These are phyloP conservation scores for Catocala sponsa DNA, from an alignment of 2,888 invertebrate genomes.

Conservation along the genomic window DNA sequence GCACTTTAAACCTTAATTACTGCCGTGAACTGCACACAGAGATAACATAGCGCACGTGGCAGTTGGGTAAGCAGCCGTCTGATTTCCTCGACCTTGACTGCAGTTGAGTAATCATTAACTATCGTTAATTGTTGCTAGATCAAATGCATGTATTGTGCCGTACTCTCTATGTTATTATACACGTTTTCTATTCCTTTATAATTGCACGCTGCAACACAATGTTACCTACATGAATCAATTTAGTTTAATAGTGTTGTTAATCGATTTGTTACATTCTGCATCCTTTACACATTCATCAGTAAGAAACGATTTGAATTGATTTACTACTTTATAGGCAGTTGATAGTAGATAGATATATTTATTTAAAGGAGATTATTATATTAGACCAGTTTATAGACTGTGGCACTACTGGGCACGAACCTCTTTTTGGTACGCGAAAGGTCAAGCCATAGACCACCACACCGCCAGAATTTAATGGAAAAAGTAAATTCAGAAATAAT, in stretches of 20 bases:
- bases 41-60: slow-evolving; percentile 30
- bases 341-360: no score
- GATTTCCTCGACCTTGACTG: slow-evolving; percentile 50
- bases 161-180: not conserved
- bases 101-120: slow-evolving; percentile 42
- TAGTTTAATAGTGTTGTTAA: not conserved
- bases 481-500: no score
- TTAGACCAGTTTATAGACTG: no score
- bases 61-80: slow-evolving; percentile 26
- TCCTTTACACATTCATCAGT: no score
- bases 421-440: no score
- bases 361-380: no score
- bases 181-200: slow-evolving; percentile 24
- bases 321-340: no score
- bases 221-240: not conserved
- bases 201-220: slow-evolving; percentile 15
- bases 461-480: no score
- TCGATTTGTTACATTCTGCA: not conserved
- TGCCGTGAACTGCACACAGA: slow-evolving; percentile 25
- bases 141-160: slow-evolving; percentile 13
- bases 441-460: no score
- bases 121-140: slow-evolving; percentile 35
- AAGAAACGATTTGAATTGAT: no score
- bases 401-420: no score
- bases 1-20: slow-evolving; percentile 18